phyloP scores from a whole-genome alignment of 2,888 invertebrate species.

The Trichogramma evanescens region DNA sequence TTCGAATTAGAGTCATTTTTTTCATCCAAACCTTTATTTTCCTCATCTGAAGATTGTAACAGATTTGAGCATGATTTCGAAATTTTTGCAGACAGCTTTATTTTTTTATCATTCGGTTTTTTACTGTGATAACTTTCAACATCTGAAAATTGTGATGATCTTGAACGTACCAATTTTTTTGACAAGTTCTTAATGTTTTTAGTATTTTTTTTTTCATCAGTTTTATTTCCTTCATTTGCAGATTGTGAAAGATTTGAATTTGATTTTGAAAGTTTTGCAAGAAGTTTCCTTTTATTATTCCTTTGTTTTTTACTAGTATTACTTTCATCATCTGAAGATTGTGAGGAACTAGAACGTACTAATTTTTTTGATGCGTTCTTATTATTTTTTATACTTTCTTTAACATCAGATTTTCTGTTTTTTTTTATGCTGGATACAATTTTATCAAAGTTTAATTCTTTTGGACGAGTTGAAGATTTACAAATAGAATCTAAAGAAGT shows the following conservation, averaged over 20 bases:
- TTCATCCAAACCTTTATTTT: too few species aligned
- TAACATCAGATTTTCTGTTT: not conserved
- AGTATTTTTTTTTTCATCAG: not conserved
- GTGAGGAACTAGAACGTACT: not conserved
- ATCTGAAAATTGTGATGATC: constrained; percentile 7
- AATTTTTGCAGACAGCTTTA: too few species aligned
- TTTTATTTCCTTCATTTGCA: not conserved
- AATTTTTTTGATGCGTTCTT: not conserved
- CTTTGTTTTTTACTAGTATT: not conserved
- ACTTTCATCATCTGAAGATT: constrained; percentile 8
- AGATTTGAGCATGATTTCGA: too few species aligned
- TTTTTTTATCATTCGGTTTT: not conserved
- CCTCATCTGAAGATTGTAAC: too few species aligned
- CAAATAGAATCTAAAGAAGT: constrained; percentile 18
- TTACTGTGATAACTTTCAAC: not conserved
- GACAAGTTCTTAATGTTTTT: not conserved
- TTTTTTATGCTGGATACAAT: constrained; percentile 13
- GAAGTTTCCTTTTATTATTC: too few species aligned
- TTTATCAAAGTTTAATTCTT: constrained; percentile 15
- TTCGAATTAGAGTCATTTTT: too few species aligned
- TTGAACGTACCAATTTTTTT: not conserved
- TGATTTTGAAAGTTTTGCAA: not conserved
- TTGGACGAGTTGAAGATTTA: constrained; percentile 12
- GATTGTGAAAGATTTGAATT: not conserved
- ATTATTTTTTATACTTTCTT: not conserved